Evolutionary conservation across 2,797 vertebrate species (phyloP), one percentile per base, ranked within the genome.

Genomic region (Iguana delicatissima): DNA sequence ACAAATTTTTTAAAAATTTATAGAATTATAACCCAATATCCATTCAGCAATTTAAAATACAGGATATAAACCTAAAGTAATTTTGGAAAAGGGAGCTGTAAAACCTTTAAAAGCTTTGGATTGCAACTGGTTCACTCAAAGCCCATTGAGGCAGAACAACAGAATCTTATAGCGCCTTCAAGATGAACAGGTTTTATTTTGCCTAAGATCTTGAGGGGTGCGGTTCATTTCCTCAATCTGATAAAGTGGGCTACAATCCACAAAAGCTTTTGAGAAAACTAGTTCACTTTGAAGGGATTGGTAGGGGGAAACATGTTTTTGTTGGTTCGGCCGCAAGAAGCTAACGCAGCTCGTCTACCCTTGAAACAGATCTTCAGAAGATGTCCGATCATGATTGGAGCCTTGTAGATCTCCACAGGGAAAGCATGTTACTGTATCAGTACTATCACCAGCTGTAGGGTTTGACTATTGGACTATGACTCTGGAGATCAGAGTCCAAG

Each of bases 11-110:
- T 32, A 89, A 64, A 29, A 42, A 89, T 59, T 42, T 62, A 32
- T 88, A 62, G 62, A 64, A 64, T 64, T 76, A 62, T 20, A 84
- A 84, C 64, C 76, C 42, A 50, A 29, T 89, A 62, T 38, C 57
- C 35, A 74, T 67, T 84, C 38, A 77, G 42, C 85, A 62, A 38
- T 84, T 50, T n/a, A 59, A 76, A 38, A 64, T 50, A 13, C 52
- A 52, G 35, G 8, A 16, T 57, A 38, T 26, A 38, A 52, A 88
- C 13, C 26, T 46, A 52, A 81, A 35, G 22, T 24, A 32, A 32
- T 85, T 85, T 42, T 16, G n/a, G 13, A 55, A 50, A 9, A 62
- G 24, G 85, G 85, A 62, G 24, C 52, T 77, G 9, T 77, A 16
- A 46, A 77, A 85, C 46, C 22, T 52, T 67, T 35, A 67, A 52